Evolutionary conservation across 2,113 vertebrate genomes (phyloP), one percentile per base, ranked within the genome.

Genomic region (Dendropsophus ebraccatus): DNA sequence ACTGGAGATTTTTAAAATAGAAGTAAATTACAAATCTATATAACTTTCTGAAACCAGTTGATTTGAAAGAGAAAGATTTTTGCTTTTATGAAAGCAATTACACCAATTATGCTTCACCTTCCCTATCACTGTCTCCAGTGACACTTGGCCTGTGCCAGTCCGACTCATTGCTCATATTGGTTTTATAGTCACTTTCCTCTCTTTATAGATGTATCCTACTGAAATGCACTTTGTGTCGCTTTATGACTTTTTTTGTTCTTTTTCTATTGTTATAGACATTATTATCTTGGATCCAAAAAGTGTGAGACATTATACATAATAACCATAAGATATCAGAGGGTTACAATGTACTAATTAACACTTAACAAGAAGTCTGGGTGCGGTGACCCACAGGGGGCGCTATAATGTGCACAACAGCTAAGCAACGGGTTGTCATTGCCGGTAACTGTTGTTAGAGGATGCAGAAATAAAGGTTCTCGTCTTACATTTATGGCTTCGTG

Each of bases 371-470:
- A 14, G 74, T 30, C 12, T 65, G 87, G 5, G 28, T 25, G 52
- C 75, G 87, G 35, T 60, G 70, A 54, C 56, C 84, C 65, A 62
- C 37, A 62, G 17, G 37, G 86, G 60, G 56, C 4, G 49, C 86
- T 91, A 89, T 86, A 16, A 90, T 89, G 69, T 86, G 25, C 81
- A 41, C 50, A 45, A 72, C n/a, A 69, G 67, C 54, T 89, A 69
- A 88, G 81, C 85, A 87, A 87, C 91, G 85, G 88, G 86, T 75
- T 54, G 16, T 80, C 73, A 88, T 87, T 88, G 85, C 76, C 70
- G 25, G 84, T 87, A 88, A 89, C 90, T 78, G 77, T 85, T 62
- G 58, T 62, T 10, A 62, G 62, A 49, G 80, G 49, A 75, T 49
- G 81, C 25, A 65, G 25, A 45, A 83, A 56, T 69, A 87, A 83